Conservation (phyloP, 2,113 vertebrate species). For the Sebastes fasciatus region DNA sequence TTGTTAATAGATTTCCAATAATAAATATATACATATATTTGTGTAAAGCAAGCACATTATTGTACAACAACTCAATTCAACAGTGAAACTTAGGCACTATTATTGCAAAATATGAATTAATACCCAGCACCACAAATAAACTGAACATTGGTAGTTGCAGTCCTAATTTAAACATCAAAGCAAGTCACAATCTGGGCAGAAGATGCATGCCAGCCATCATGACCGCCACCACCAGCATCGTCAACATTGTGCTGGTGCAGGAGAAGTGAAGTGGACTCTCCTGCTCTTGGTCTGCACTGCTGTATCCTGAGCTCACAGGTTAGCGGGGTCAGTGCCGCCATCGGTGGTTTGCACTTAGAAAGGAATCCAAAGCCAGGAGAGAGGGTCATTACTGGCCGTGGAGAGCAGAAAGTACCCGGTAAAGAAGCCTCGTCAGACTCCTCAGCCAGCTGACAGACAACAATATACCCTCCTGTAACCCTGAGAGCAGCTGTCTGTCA, state of each 20-base stretch:
- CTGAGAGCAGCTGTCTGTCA: slow-evolving; percentile 47
- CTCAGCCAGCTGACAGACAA: slow-evolving; percentile 1
- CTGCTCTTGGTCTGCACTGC: background rate
- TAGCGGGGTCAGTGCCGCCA: slow-evolving; percentile 23
- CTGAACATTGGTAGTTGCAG: background rate
- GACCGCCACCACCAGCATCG: background rate
- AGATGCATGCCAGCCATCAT: background rate
- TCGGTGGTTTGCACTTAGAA: slow-evolving; percentile 18
- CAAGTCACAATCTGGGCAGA: background rate
- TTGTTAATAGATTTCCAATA: too few species aligned
- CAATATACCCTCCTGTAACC: slow-evolving; percentile 44
- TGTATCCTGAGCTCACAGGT: slow-evolving; percentile 13
- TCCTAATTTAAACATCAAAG: slow-evolving; percentile 1
- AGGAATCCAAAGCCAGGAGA: slow-evolving; percentile 16
- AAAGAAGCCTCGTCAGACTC: slow-evolving; percentile 33
- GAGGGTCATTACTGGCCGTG: slow-evolving; percentile 34
- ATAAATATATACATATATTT: too few species aligned
- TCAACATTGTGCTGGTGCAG: background rate
- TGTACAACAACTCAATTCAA: too few species aligned
- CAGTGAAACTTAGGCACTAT: background rate
- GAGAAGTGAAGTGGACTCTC: slow-evolving; percentile 15
- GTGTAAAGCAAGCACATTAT: too few species aligned
- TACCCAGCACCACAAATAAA: background rate
- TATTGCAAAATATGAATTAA: background rate
- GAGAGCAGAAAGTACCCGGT: slow-evolving; percentile 21